Conservation (phyloP, 2,797 vertebrate genomes). For the Enteromius viviparus region DNA sequence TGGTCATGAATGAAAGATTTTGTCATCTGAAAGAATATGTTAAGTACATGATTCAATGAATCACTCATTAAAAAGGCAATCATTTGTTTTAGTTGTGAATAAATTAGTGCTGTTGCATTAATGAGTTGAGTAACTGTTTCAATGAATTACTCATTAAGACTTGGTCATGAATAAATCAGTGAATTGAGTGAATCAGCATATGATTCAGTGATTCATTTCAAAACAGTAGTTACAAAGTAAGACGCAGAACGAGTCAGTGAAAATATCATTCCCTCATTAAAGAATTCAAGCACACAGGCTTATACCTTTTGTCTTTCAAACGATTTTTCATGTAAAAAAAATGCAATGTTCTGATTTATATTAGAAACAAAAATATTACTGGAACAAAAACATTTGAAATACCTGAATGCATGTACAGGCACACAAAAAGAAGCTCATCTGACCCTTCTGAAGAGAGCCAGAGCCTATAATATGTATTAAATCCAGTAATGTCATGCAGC, state of each 20-base stretch:
- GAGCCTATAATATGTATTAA: slow-evolving; percentile 21
- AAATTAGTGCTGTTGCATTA: not conserved
- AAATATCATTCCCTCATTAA: not conserved
- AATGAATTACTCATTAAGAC: not conserved
- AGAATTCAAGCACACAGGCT: not conserved
- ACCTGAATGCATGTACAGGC: not conserved
- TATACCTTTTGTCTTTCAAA: not conserved
- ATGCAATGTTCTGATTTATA: not conserved
- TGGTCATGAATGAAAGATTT: not conserved
- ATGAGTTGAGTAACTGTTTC: not conserved
- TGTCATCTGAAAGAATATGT: not conserved
- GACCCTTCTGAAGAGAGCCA: slow-evolving; percentile 9
- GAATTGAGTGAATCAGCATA: not conserved
- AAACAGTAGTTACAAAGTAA: not conserved
- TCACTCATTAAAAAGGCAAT: not conserved
- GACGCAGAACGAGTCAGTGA: not conserved
- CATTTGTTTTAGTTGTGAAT: not conserved
- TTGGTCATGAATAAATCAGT: not conserved
- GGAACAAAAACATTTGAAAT: not conserved
- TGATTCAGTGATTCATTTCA: not conserved
- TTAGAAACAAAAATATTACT: not conserved
- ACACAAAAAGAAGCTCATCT: not conserved
- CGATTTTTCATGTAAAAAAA: not conserved
- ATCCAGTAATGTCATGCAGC: slow-evolving; percentile 27
- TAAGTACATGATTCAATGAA: not conserved